phyloP scores from a whole-genome alignment of 2,888 invertebrate genomes.

The Ganaspis brasiliensis region DNA sequence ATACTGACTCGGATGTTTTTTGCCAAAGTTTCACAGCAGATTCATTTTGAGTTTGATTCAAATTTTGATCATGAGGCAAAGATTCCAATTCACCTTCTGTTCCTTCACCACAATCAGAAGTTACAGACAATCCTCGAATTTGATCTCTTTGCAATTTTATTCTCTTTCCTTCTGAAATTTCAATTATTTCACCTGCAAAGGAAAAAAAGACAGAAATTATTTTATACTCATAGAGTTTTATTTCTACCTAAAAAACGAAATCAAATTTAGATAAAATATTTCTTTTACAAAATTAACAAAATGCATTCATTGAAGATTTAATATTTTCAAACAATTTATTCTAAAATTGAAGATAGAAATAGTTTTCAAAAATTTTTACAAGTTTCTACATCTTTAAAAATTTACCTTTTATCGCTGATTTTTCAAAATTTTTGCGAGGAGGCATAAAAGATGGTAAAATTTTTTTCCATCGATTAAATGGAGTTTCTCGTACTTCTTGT shows the following conservation, averaged over 20 bases:
- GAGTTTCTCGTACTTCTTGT: conserved; percentile 83
- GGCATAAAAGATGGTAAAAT: conserved; percentile 82
- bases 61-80: conserved; percentile 63
- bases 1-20: conserved; percentile 11
- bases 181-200: conserved; percentile 1
- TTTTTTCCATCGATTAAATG: conserved; percentile 87
- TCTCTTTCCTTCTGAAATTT: conserved; percentile 40
- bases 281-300: too few species aligned
- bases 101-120: conserved; percentile 71
- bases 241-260: too few species aligned
- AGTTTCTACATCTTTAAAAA: too few species aligned
- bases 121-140: conserved; percentile 67
- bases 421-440: conserved; percentile 57
- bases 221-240: too few species aligned
- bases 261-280: too few species aligned
- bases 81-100: conserved; percentile 70
- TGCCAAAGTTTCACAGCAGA: background rate
- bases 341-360: too few species aligned
- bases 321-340: too few species aligned
- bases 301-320: too few species aligned
- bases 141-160: conserved; percentile 43
- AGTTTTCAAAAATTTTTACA: too few species aligned
- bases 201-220: conserved; percentile 4
- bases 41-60: conserved; percentile 10
- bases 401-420: conserved; percentile 44